Evolutionary conservation across 2,113 vertebrate genomes (phyloP), one percentile per base, ranked within the genome.

Genomic region (Protomyctophum bolini): DNA sequence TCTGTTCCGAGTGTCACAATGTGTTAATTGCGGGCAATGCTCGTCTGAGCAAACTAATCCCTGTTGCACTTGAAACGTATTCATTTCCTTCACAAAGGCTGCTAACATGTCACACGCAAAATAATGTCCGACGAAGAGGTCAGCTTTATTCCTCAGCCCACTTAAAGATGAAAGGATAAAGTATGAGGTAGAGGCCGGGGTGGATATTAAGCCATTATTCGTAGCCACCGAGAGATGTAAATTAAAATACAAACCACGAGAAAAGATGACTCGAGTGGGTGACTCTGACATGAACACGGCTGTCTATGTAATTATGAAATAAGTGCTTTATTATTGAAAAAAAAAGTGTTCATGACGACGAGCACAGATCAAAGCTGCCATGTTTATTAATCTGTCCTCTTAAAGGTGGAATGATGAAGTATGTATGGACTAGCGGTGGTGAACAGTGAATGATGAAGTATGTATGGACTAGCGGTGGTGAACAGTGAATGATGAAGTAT

Each of bases 51-150:
- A 78, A 83, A 84, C 85, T 85, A 86, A 83, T 79, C 80, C 14
- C 48, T 8, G 63, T n/a, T 55, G 61, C 76, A 76, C 85, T 86
- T n/a, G 58, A 73, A 76, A 80, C 76, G 52, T 80, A 86, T 86
- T 85, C 73, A 86, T 85, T 83, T 21, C 21, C 21, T 21, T 86
- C 83, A 70, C 75, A 77, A 88, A 86, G 80, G 76, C 54, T 33
- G 47, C 61, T 70, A 77, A 79, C 75, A 84, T 81, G 63, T 75
- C 65, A 68, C 9, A 52, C 83, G n/a, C 88, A 80, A 41, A 6
- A 41, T 21, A 83, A 87, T 83, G 86, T 87, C 83, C 83, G 83
- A 81, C 45, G 83, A 81, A 29, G 68, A 86, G 84, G 41, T 59
- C 68, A 70, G 83, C 83, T 85, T 79, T 76, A 80, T 74, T 81